phyloP scores from a whole-genome alignment of 2,888 invertebrate genomes.

The Tetheella fluctuosa region DNA sequence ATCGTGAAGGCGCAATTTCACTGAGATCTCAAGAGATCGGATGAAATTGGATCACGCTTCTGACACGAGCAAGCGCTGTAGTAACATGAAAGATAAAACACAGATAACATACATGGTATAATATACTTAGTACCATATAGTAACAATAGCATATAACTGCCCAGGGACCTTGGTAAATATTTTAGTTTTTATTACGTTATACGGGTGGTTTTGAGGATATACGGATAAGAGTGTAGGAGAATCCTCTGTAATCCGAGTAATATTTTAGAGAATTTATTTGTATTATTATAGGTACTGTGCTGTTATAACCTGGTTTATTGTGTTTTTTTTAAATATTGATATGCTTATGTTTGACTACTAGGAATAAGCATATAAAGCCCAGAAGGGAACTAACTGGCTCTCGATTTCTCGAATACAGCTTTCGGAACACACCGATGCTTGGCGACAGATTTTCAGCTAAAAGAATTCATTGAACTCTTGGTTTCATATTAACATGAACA shows the following conservation, averaged over 20 bases:
- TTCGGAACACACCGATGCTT: too few relatives aligned
- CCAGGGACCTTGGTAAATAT: slow-evolving; percentile 1
- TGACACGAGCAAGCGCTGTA: not conserved
- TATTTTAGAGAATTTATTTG: not conserved
- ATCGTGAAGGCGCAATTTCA: not conserved
- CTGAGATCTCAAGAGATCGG: slow-evolving; percentile 4
- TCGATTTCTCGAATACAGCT: too few relatives aligned
- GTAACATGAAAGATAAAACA: slow-evolving; percentile 6
- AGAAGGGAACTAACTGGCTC: too few relatives aligned
- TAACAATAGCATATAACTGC: not conserved
- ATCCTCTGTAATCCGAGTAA: not conserved
- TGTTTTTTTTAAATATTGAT: not conserved
- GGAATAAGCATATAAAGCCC: too few relatives aligned
- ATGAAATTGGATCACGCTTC: slow-evolving; percentile 8
- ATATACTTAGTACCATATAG: not conserved
- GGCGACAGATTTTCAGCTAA: too few relatives aligned
- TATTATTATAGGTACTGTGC: not conserved
- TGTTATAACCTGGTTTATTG: not conserved
- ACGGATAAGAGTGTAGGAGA: not conserved
- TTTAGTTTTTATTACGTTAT: slow-evolving; percentile 7
- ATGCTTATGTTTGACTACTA: not conserved
- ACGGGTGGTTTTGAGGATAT: not conserved
- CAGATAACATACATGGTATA: not conserved
- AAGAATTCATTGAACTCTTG: too few relatives aligned
- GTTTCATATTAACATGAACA: too few relatives aligned